phyloP scores from a whole-genome alignment of 2,113 vertebrate species.

The Thomomys bottae region DNA sequence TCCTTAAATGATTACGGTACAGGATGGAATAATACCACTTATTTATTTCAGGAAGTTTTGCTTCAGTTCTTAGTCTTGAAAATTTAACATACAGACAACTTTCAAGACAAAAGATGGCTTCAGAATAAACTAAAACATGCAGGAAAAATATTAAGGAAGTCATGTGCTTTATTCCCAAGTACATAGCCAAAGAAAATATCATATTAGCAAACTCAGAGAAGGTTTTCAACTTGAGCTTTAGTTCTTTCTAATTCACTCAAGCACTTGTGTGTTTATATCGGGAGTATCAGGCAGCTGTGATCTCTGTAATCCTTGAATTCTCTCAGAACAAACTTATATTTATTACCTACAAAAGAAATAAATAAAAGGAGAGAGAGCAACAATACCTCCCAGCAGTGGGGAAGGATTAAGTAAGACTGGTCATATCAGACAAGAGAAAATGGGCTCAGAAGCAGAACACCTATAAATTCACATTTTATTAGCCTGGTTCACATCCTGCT shows the following conservation, averaged over 20 bases:
- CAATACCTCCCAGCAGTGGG: not conserved
- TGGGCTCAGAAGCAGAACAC: slow-evolving; percentile 54
- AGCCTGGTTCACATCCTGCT: slow-evolving; percentile 74
- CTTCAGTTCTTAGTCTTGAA: not conserved
- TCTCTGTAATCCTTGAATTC: not conserved
- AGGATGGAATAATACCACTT: not conserved
- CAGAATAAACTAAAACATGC: slow-evolving; percentile 23
- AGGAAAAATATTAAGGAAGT: not conserved
- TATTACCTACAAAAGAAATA: not conserved
- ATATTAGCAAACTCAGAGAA: not conserved
- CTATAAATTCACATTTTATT: slow-evolving; percentile 79
- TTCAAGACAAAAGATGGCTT: not conserved
- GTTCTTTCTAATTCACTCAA: not conserved
- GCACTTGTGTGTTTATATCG: not conserved
- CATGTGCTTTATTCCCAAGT: not conserved
- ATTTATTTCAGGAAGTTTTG: slow-evolving; percentile 4
- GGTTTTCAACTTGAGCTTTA: not conserved
- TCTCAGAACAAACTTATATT: slow-evolving; percentile 35
- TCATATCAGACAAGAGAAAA: slow-evolving; percentile 35
- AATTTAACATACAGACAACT: not conserved
- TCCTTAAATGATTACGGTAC: not conserved
- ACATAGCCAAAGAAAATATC: not conserved
- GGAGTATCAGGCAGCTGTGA: not conserved
- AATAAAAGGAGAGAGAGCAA: not conserved
- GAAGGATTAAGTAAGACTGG: slow-evolving; percentile 28